These are phyloP conservation scores for Parapristionchus giblindavisi DNA, from an alignment of 2,888 invertebrate genomes.

Conservation along the genomic window DNA sequence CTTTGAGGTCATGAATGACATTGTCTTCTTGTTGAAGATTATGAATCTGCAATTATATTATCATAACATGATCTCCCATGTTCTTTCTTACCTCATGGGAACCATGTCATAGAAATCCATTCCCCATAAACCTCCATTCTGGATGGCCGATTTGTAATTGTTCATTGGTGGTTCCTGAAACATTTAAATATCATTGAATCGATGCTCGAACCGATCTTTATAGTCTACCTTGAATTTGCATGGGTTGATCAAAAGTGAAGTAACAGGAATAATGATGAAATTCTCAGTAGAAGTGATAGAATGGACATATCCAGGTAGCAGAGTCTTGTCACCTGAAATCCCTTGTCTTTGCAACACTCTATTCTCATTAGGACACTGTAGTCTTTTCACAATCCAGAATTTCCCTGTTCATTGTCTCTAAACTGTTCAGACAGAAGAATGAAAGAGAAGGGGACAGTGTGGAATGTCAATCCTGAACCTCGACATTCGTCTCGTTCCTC, in stretches of 20 bases:
- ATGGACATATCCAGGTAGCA: slow-evolving; percentile 68
- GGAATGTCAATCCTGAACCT: too few relatives aligned
- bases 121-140: slow-evolving; percentile 68
- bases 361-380: too few relatives aligned
- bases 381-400: too few relatives aligned
- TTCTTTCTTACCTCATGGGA: slow-evolving; percentile 60
- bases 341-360: too few relatives aligned
- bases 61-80: background rate
- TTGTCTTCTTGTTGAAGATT: slow-evolving; percentile 67
- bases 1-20: slow-evolving; percentile 61
- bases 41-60: slow-evolving; percentile 58
- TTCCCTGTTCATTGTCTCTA: too few relatives aligned
- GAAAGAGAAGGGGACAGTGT: too few relatives aligned
- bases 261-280: slow-evolving; percentile 67
- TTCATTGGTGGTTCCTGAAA: slow-evolving; percentile 63
- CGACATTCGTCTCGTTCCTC: too few relatives aligned
- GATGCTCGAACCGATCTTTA: background rate
- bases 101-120: slow-evolving; percentile 69
- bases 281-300: slow-evolving; percentile 68
- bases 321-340: slow-evolving; percentile 66
- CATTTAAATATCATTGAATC: background rate
- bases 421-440: too few relatives aligned
- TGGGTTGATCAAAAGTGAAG: slow-evolving; percentile 68
- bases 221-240: slow-evolving; percentile 66
- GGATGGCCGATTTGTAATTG: slow-evolving; percentile 60